Conservation (phyloP, 2,797 vertebrate species). For the Catharus ustulatus region DNA sequence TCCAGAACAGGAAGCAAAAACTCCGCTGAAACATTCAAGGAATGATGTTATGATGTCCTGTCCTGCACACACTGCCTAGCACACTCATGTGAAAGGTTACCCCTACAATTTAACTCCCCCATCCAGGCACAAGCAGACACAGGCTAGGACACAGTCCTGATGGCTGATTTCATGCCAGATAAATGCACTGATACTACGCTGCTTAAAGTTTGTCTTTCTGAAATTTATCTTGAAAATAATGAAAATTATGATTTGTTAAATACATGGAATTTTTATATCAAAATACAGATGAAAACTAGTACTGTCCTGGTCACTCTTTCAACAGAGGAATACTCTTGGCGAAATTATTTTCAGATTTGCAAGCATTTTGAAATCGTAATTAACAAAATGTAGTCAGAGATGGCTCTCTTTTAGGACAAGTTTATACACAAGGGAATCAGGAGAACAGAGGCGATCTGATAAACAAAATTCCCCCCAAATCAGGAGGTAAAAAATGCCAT, state of each 20-base stretch:
- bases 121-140: not conserved
- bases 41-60: not conserved
- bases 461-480: not conserved
- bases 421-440: not conserved
- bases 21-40: not conserved
- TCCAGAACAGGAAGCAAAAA: not conserved
- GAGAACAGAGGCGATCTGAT: not conserved
- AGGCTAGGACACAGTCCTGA: not conserved
- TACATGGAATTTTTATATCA: not conserved
- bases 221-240: not conserved
- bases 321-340: not conserved
- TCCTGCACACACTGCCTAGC: not conserved
- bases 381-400: not conserved
- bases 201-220: not conserved
- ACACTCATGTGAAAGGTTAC: not conserved
- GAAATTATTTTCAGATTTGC: not conserved
- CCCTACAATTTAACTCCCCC: not conserved
- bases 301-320: not conserved
- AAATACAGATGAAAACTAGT: not conserved
- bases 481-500: not conserved
- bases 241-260: not conserved
- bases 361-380: not conserved
- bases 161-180: rapidly evolving
- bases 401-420: not conserved
- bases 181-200: not conserved